Evolutionary conservation across 2,113 vertebrate genomes (phyloP).

Genomic region (Dasyornis broadbenti): DNA sequence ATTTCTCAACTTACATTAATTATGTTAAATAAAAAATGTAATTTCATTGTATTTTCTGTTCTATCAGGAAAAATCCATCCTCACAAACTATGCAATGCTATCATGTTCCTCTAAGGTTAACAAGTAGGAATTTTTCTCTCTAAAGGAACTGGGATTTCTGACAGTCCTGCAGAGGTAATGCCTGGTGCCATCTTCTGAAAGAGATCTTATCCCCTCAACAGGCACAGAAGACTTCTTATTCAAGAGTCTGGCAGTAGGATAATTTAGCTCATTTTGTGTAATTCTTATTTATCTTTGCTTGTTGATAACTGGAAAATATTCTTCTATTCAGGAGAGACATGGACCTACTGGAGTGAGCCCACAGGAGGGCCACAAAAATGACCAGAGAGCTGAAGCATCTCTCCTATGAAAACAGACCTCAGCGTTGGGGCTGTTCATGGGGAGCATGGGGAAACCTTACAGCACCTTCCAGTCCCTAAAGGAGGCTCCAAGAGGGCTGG

Average conservation of each 20-base stretch:
- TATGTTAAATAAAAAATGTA: neutral
- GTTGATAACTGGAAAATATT: neutral
- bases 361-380: neutral
- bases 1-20: neutral
- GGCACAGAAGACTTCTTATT: neutral
- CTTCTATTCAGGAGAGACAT: neutral
- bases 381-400: neutral
- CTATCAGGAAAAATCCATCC: neutral
- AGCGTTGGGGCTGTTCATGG: neutral
- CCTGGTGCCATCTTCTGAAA: neutral
- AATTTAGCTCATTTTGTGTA: neutral
- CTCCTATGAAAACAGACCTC: neutral
- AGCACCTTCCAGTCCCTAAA: neutral
- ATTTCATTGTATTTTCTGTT: neutral
- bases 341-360: neutral
- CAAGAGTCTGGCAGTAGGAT: neutral
- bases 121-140: neutral
- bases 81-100: neutral
- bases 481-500: neutral
- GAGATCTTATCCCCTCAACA: neutral
- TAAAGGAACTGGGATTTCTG: neutral
- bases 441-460: neutral
- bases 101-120: neutral
- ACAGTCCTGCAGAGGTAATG: neutral
- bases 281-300: neutral